phyloP scores from a whole-genome alignment of 2,113 vertebrate species.

The Ivindomyrus marchei region DNA sequence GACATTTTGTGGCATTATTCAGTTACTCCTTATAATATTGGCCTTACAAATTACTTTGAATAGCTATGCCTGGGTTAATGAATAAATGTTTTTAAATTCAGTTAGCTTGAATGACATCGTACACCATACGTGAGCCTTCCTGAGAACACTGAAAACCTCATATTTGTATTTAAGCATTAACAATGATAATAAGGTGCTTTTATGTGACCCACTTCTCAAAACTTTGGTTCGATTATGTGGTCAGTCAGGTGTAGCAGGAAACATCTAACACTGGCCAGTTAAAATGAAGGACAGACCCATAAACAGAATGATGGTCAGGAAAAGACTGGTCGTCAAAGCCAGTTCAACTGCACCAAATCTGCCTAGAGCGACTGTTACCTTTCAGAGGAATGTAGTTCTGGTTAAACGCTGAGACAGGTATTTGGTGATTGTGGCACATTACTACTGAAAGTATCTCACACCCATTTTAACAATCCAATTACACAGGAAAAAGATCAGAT shows the following conservation, averaged over 20 bases:
- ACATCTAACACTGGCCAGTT: not conserved
- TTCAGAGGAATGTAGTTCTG: not conserved
- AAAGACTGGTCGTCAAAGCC: not conserved
- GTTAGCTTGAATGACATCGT: not conserved
- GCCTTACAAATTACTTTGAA: not conserved
- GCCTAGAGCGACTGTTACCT: not conserved
- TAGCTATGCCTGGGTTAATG: not conserved
- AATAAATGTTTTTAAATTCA: not conserved
- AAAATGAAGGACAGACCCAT: not conserved
- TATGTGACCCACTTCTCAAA: not conserved
- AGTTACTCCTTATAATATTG: not conserved
- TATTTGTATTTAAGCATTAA: not conserved
- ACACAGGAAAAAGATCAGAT: not conserved
- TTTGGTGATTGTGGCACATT: not conserved
- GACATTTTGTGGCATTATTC: not conserved
- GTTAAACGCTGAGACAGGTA: not conserved
- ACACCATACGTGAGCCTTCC: not conserved
- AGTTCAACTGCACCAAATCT: not conserved
- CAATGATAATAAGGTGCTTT: not conserved
- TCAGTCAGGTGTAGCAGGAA: not conserved
- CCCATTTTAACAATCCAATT: not conserved
- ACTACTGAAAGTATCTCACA: not conserved
- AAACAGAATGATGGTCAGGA: not conserved
- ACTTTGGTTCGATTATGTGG: not conserved
- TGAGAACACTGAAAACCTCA: not conserved